Conservation (phyloP, 1,140 invertebrate genomes). For the Cherax destructor region DNA sequence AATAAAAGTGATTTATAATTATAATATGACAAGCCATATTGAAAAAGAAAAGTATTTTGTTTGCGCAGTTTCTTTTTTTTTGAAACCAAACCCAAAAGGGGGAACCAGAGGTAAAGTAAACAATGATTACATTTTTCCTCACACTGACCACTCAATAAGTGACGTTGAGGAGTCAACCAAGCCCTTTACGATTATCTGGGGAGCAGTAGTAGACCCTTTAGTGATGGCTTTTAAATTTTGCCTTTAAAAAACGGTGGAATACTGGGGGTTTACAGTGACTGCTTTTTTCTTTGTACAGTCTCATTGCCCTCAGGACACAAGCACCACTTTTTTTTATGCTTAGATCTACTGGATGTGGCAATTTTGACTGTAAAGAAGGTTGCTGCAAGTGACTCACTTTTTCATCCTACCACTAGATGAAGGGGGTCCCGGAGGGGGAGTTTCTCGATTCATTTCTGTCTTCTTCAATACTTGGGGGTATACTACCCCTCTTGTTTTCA, state of each 20-base stretch:
- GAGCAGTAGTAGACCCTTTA: neutral
- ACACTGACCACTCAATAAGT: conserved; percentile 30
- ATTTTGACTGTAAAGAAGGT: neutral
- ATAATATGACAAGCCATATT: neutral
- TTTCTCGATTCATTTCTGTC: too few species aligned
- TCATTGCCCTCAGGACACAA: neutral
- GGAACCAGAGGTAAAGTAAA: conserved; percentile 51
- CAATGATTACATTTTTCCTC: conserved; percentile 36
- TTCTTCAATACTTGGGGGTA: neutral
- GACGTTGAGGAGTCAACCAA: neutral
- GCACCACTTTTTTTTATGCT: neutral
- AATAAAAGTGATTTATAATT: neutral
- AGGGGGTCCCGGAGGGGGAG: neutral
- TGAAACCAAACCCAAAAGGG: conserved; percentile 51
- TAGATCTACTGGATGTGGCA: neutral
- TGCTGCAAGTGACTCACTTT: neutral
- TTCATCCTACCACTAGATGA: neutral
- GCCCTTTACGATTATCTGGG: neutral
- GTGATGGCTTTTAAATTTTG: neutral
- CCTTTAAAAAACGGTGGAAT: conserved; percentile 51
- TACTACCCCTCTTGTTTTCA: conserved; percentile 19
- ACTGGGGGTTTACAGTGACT: conserved; percentile 43
- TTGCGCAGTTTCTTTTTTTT: conserved; percentile 30
- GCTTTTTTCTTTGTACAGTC: conserved; percentile 36
- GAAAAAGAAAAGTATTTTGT: neutral